Percentiles rank a stretch among this genome's conserved stretches.
Evolutionary conservation across 2,888 invertebrate genomes (phyloP).

Genomic region (Drosophila demipolita): DNA sequence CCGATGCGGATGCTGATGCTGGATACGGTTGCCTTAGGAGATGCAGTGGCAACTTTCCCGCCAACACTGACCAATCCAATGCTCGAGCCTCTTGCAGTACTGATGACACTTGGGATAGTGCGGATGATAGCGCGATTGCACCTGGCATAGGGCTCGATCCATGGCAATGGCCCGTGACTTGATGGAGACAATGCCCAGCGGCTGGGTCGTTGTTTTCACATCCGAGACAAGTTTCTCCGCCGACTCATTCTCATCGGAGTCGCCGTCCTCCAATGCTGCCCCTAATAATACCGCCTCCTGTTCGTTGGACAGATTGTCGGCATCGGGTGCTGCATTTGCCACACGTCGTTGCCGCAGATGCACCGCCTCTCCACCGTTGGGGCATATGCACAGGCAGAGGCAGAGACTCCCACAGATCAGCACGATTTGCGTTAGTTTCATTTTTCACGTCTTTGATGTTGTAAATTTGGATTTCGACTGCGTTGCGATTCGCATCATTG

Average conservation of each 20-base stretch:
- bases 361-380: not conserved
- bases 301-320: not conserved
- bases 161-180: conserved; percentile 80
- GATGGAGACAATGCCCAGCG: conserved; percentile 72
- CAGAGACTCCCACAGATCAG: conserved; percentile 24
- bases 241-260: not conserved
- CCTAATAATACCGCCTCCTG: conserved; percentile 5
- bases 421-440: conserved; percentile 23
- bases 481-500: conserved; percentile 22
- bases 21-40: conserved; percentile 54
- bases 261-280: too few species aligned
- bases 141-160: conserved; percentile 76
- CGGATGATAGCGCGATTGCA: conserved; percentile 78
- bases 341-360: conserved; percentile 35
- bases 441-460: conserved; percentile 38
- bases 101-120: conserved; percentile 81
- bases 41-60: conserved; percentile 82
- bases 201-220: conserved; percentile 35
- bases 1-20: not conserved
- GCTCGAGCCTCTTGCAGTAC: conserved; percentile 80
- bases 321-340: conserved; percentile 28
- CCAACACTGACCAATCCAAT: conserved; percentile 84
- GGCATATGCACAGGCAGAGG: conserved; percentile 15
- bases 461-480: conserved; percentile 39
- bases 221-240: conserved; percentile 31